Evolutionary conservation across 2,888 invertebrate genomes (phyloP).

Genomic region (Crocallis elinguaria): DNA sequence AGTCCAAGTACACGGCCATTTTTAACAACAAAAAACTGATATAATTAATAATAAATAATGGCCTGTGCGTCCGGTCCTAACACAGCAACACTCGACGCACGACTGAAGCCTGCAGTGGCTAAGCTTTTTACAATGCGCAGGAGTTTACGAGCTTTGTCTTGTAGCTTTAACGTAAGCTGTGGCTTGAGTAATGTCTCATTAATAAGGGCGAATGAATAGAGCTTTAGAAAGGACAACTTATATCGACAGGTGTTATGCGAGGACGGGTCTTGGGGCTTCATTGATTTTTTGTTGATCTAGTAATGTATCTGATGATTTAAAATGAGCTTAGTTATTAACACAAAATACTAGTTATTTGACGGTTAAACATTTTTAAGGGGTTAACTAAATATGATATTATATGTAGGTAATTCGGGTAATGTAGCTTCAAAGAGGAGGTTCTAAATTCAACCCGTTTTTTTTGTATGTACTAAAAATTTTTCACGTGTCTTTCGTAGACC

Average conservation of each 20-base stretch:
- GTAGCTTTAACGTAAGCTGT: slow-evolving; percentile 9
- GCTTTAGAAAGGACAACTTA: slow-evolving; percentile 9
- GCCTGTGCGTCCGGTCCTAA: slow-evolving; percentile 2
- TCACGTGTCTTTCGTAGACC: too few species aligned
- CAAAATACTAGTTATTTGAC: too few species aligned
- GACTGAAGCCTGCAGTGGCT: slow-evolving; percentile 4
- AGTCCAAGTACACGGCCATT: slow-evolving; percentile 29
- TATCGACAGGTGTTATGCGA: slow-evolving; percentile 18
- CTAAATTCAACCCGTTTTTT: too few species aligned
- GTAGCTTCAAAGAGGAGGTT: too few species aligned
- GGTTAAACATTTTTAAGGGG: too few species aligned
- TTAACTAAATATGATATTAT: too few species aligned
- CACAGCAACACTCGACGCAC: neutral
- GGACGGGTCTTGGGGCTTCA: slow-evolving; percentile 1
- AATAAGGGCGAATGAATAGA: slow-evolving; percentile 12
- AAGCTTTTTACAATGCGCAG: slow-evolving; percentile 18
- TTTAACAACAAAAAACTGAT: neutral
- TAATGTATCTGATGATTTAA: too few species aligned
- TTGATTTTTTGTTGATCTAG: neutral
- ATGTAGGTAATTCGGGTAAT: too few species aligned
- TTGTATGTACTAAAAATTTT: too few species aligned
- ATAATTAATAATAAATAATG: neutral
- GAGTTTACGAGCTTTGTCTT: slow-evolving; percentile 9
- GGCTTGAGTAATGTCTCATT: slow-evolving; percentile 12
- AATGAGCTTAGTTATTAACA: too few species aligned